phyloP scores from a whole-genome alignment of 35 echinoderm and acorn worm species.

The Heliocidaris tuberculata region DNA sequence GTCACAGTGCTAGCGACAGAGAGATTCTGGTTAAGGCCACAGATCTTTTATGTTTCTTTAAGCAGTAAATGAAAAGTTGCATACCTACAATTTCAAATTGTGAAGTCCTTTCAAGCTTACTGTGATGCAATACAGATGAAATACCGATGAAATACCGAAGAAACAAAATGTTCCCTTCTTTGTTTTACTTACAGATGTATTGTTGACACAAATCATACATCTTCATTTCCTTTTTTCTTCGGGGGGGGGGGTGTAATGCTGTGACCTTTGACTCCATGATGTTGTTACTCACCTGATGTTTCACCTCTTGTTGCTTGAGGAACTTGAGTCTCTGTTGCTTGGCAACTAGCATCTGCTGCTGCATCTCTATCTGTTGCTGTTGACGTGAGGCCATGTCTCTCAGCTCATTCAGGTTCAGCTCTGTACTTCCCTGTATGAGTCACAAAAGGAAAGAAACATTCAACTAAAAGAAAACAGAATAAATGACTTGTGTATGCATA shows the following conservation, averaged over 20 bases:
- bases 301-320: conserved; percentile 96
- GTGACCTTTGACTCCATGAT: background rate
- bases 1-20: background rate
- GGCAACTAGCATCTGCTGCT: conserved; percentile 97
- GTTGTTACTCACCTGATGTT: conserved; percentile 81
- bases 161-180: too few relatives aligned
- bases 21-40: background rate
- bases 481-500: background rate
- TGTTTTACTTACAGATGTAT: too few relatives aligned
- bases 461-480: background rate
- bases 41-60: background rate
- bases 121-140: too few relatives aligned
- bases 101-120: too few relatives aligned
- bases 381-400: conserved; percentile 94
- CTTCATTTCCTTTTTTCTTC: too few relatives aligned
- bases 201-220: too few relatives aligned
- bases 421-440: conserved; percentile 49
- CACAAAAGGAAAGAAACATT: background rate
- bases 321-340: conserved; percentile 99
- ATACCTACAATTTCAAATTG: too few relatives aligned
- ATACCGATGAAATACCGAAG: too few relatives aligned
- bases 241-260: too few relatives aligned
- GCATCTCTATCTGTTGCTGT: conserved; percentile 91
- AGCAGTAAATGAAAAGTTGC: background rate
- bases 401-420: conserved; percentile 84